A percentile compares a stretch with the other conserved stretches of the same genome.
These are phyloP conservation scores for Corythornis cristatus DNA, from an alignment of 2,113 vertebrate species.

Conservation along the genomic window DNA sequence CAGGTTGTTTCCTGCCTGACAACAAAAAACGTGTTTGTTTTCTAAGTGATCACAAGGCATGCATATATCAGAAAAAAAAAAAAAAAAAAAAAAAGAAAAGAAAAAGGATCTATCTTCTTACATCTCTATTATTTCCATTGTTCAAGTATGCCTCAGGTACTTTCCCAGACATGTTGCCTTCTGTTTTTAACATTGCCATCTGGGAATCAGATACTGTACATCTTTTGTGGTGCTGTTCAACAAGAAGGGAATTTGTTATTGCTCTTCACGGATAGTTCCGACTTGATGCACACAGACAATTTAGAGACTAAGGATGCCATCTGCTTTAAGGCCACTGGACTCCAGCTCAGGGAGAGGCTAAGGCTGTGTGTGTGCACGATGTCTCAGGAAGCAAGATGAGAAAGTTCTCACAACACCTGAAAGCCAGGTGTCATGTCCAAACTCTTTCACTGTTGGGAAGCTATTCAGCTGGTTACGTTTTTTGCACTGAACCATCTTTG, in stretches of 20 bases:
- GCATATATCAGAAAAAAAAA: slow-evolving; percentile 40
- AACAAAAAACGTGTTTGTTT: not conserved
- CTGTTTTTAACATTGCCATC: slow-evolving; percentile 55
- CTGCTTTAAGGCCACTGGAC: fast-evolving
- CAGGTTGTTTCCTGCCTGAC: not conserved
- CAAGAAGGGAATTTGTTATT: slow-evolving; percentile 6
- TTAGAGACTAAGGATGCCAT: not conserved
- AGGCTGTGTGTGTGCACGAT: not conserved
- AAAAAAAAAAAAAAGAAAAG: not conserved
- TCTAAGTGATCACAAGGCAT: slow-evolving; percentile 23
- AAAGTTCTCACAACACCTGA: not conserved
- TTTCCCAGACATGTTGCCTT: slow-evolving; percentile 66
- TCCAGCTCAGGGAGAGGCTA: not conserved
- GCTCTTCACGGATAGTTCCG: not conserved
- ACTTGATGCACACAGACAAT: not conserved
- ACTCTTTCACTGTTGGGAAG: not conserved
- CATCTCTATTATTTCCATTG: slow-evolving; percentile 70
- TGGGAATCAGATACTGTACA: slow-evolving; percentile 41
- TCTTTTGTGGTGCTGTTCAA: slow-evolving; percentile 31
- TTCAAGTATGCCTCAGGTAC: slow-evolving; percentile 63
- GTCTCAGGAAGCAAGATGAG: not conserved
- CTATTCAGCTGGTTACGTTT: not conserved
- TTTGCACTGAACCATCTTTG: not conserved
- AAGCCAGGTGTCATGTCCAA: not conserved
- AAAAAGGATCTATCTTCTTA: slow-evolving; percentile 44